Evolutionary conservation across 1,140 invertebrate species (phyloP), one percentile per base, ranked within the genome.

Genomic region (Drosophila pseudoobscura): DNA sequence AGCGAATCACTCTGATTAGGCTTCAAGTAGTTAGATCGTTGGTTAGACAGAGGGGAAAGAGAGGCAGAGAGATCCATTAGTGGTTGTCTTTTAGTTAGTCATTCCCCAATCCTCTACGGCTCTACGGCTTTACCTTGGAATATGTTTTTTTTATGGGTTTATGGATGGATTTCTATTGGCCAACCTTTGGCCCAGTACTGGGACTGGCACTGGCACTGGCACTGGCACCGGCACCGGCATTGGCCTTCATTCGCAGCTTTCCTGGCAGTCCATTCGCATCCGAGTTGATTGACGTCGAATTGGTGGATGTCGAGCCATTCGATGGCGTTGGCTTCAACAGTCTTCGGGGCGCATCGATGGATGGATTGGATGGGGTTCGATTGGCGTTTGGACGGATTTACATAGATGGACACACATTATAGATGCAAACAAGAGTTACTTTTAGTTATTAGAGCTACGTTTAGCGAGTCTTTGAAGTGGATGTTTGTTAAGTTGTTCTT

Each of bases 261-360:
- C 66, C 85, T 46, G 56, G 71, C 41, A 69, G 73, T 22, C 35
- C 35, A 60, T 45, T 77, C 29, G 74, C 52, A 54, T 90, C 82
- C 44, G 89, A 91, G 56, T 70, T 73, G 6, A 83, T 84, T 22
- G 82, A 85, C 35, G 73, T 83, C 7, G 89, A 87, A 7, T 64
- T 83, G 55, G 80, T 73, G 46, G 72, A 62, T 8, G 75, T 78
- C 22, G 75, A 63, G 43, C 79, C 84, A 31, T 53, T 78, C 41
- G 89, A 84, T 24, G 78, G 74, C 49, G 60, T 76, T 54, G 72
- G 57, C 83, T 90, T 84, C 65, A 70, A 69, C 51, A 90, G 74
- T 76, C 89, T 90, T 89, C 65, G 43, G 41, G 47, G 55, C 6
- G 24, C 4, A 26, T 26, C 24, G 24, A 26, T 26, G 3, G 24